phyloP scores from a whole-genome alignment of 2,113 vertebrate genomes.

The Dascyllus trimaculatus region DNA sequence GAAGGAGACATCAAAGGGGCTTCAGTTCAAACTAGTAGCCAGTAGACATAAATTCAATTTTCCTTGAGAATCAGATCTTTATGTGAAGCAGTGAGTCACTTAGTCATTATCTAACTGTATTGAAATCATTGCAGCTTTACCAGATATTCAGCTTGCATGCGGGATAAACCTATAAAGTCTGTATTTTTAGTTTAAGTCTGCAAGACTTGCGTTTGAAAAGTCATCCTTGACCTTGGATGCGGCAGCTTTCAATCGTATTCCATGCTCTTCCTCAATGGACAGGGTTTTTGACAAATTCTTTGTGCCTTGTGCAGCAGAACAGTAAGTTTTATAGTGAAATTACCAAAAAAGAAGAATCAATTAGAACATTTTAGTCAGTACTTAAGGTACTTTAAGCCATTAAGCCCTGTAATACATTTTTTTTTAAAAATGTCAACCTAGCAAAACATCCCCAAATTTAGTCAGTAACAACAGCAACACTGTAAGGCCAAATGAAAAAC shows the following conservation, averaged over 20 bases:
- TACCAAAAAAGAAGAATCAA: not conserved
- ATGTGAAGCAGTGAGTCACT: constrained; percentile 1
- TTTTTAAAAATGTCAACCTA: too few relatives aligned
- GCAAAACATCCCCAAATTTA: too few relatives aligned
- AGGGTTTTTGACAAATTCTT: not conserved
- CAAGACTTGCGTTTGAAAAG: not conserved
- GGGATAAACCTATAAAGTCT: not conserved
- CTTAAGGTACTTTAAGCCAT: not conserved
- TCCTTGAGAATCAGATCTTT: constrained; percentile 45
- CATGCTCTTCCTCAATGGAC: not conserved
- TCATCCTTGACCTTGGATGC: not conserved
- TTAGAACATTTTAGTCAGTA: not conserved
- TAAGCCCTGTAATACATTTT: too few relatives aligned
- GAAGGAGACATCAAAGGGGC: constrained; percentile 55
- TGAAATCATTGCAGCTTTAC: constrained; percentile 10
- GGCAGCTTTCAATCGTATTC: not conserved
- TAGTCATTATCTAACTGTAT: constrained; percentile 1
- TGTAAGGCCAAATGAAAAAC: too few relatives aligned
- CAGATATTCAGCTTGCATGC: not conserved
- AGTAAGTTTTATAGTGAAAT: not conserved
- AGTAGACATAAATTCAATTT: constrained; percentile 55
- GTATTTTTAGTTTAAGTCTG: not conserved
- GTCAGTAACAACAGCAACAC: too few relatives aligned
- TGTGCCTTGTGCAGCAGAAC: not conserved
- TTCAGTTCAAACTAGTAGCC: constrained; percentile 35